Base-by-base conservation (phyloP, 2,888 invertebrate species). In the Epirrita christyi region DNA sequence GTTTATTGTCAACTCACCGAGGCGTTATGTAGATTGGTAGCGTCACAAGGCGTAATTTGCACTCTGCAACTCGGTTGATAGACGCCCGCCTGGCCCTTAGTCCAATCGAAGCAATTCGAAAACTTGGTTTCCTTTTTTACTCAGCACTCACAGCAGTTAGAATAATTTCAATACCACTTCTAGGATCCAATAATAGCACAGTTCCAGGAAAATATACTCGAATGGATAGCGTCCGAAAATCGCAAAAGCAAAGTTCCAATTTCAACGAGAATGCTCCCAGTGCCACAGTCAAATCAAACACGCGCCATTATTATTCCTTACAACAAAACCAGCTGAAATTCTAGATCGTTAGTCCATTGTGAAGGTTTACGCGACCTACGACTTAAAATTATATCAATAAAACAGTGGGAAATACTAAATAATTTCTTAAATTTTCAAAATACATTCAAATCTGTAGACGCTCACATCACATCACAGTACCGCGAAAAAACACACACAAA, bases 81-180 rank as follows among this genome's bases (percentile, higher is more conserved):
- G 73, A 74, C 69, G 72, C 75, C 73, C 75, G 73, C 72, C 32
- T 73, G 73, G 71, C 67, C 74, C 68, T 71, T 64, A 66, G 72
- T 65, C 59, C 66, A 70, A 70, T 68, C 70, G 72, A 72, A 69
- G 67, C 64, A 71, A 49, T 77, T 81, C 85, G 82, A 83, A 85
- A 90, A 90, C 90, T 90, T 88, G 73, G 80, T 81, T 83, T 89
- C 76, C 80, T 79, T 88, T 87, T 81, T 88, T 75, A 63, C 77
- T 73, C 68, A 74, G 62, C 64, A 71, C 63, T 69, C 60, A 67
- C 37, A 53, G 51, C 45, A 63, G 52, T 50, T 72, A 65, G 46
- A 67, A 70, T 59, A 49, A 64, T 66, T 70, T 32, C 63, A 72
- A 66, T 54, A 67, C 54, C 64, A 65, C 55, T 71, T 76, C 72